Conservation (phyloP, 2,888 invertebrate genomes). For the Hedya salicella region DNA sequence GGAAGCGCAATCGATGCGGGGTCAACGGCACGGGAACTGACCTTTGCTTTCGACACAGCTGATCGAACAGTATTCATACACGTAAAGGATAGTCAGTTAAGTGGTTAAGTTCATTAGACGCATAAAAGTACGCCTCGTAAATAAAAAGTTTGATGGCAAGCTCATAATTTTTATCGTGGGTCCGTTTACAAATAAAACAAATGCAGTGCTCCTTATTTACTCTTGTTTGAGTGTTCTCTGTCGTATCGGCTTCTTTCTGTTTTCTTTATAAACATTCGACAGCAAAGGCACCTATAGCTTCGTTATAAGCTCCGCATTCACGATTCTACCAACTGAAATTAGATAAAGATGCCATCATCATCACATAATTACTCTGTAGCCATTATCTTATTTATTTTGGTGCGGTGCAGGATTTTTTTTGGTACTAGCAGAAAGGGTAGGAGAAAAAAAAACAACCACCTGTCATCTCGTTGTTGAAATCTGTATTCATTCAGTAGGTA, state of each 20-base stretch:
- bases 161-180: conserved; percentile 40
- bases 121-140: conserved; percentile 38
- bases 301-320: neutral
- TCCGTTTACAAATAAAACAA: conserved; percentile 44
- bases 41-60: conserved; percentile 82
- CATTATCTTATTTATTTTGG: too few species aligned
- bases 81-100: conserved; percentile 16
- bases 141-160: conserved; percentile 42
- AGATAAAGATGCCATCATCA: too few species aligned
- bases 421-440: too few species aligned
- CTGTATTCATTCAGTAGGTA: too few species aligned
- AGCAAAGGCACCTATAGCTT: conserved; percentile 25
- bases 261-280: conserved; percentile 41
- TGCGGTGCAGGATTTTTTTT: too few species aligned
- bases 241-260: conserved; percentile 25
- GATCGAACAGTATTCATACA: conserved; percentile 60
- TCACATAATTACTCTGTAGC: too few species aligned
- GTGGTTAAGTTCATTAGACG: conserved; percentile 39
- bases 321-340: neutral
- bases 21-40: conserved; percentile 81
- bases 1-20: conserved; percentile 81
- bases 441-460: too few species aligned
- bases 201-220: conserved; percentile 38
- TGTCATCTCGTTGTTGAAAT: too few species aligned
- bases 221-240: conserved; percentile 34